Conservation (phyloP, 2,888 invertebrate genomes). For the Cordilura impudica region DNA sequence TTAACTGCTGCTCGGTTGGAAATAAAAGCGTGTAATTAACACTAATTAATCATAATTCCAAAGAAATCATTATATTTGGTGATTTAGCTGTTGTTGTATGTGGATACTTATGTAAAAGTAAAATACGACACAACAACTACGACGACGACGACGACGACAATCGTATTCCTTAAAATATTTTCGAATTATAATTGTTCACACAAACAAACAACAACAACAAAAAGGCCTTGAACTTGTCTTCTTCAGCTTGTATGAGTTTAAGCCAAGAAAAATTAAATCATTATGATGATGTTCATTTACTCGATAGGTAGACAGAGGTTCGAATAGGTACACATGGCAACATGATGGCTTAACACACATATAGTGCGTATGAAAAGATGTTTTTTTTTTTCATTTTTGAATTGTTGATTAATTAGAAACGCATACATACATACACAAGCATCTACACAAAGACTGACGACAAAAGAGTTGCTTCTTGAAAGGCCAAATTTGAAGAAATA, state of each 20-base stretch:
- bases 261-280: neutral
- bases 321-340: too few relatives aligned
- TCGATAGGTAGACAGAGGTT: neutral
- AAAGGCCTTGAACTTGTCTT: slow-evolving; percentile 62
- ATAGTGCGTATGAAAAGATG: neutral
- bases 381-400: neutral
- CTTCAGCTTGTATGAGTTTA: slow-evolving; percentile 37
- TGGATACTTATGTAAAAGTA: neutral
- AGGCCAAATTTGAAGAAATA: too few relatives aligned
- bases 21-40: slow-evolving; percentile 71
- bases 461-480: too few relatives aligned
- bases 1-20: slow-evolving; percentile 38
- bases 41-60: slow-evolving; percentile 72
- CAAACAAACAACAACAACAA: slow-evolving; percentile 25
- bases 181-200: slow-evolving; percentile 59
- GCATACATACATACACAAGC: neutral
- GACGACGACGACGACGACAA: neutral
- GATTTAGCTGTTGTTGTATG: slow-evolving; percentile 44
- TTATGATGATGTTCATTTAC: slow-evolving; percentile 10
- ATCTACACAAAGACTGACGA: too few relatives aligned
- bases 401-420: neutral
- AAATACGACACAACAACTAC: neutral
- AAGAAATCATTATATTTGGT: slow-evolving; percentile 64
- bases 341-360: neutral
- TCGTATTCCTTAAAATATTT: slow-evolving; percentile 22